A percentile compares a stretch with the other conserved stretches of the same genome.
Conservation (phyloP, 2,797 vertebrate genomes). For the Nasua narica region DNA sequence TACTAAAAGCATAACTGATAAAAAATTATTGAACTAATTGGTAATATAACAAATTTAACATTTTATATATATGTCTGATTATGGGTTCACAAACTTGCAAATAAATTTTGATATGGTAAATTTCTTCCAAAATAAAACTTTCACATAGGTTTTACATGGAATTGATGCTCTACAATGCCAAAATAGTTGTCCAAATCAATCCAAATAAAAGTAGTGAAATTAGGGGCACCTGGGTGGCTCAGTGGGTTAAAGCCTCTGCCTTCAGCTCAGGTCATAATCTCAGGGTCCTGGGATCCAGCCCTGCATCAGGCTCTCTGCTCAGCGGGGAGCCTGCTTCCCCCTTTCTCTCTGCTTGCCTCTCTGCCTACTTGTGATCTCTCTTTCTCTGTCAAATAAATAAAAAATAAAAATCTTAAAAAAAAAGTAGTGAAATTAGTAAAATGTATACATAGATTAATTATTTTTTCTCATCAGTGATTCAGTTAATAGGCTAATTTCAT, state of each 20-base stretch:
- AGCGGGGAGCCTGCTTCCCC: too few relatives aligned
- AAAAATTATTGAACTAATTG: background rate
- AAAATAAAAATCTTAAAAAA: too few relatives aligned
- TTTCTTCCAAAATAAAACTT: background rate
- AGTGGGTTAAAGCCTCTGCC: too few relatives aligned
- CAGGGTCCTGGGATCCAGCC: too few relatives aligned
- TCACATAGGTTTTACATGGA: background rate
- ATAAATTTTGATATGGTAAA: background rate
- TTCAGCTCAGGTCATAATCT: too few relatives aligned
- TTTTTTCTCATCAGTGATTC: background rate
- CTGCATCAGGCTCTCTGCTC: too few relatives aligned
- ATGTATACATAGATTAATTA: background rate
- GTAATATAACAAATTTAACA: background rate
- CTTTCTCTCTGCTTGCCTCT: too few relatives aligned
- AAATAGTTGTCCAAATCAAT: conserved; percentile 6
- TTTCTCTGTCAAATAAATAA: too few relatives aligned
- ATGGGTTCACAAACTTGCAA: background rate
- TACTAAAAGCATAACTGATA: background rate
- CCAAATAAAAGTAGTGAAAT: background rate
- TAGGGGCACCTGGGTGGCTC: too few relatives aligned
- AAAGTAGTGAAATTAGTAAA: background rate
- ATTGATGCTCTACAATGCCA: background rate
- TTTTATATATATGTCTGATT: background rate
- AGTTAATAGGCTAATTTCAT: background rate
- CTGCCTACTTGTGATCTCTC: too few relatives aligned